Percentiles rank a stretch among this genome's conserved stretches.
Conservation (phyloP, 2,113 vertebrate genomes). For the Neodontobutis hainanensis region DNA sequence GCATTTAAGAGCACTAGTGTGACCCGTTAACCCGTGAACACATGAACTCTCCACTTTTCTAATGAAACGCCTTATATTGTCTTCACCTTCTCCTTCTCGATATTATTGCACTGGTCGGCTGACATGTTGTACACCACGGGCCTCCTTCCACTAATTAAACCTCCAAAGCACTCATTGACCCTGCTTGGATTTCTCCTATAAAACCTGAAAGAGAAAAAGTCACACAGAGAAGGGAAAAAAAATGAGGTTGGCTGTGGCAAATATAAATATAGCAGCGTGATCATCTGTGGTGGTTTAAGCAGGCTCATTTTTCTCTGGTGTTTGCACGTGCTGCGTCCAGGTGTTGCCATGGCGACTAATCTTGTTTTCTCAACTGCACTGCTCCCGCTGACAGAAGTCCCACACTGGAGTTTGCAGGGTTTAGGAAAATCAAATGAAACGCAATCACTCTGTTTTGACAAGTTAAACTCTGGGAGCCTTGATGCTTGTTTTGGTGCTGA, state of each 20-base stretch:
- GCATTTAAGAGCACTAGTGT: background rate
- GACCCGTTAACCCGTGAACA: background rate
- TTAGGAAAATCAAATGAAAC: constrained; percentile 61
- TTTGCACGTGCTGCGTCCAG: constrained; percentile 59
- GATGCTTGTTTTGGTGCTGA: constrained; percentile 31
- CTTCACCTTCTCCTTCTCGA: constrained; percentile 29
- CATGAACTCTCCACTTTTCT: constrained; percentile 41
- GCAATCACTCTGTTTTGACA: constrained; percentile 57
- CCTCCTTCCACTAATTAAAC: constrained; percentile 47
- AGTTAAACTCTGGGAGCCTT: constrained; percentile 32
- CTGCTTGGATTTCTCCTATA: constrained; percentile 45
- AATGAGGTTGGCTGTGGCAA: constrained; percentile 38
- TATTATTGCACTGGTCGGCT: constrained; percentile 39
- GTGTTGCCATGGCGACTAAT: constrained; percentile 72
- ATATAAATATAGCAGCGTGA: constrained; percentile 69
- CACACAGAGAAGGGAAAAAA: constrained; percentile 38
- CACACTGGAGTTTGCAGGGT: constrained; percentile 50
- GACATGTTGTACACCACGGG: constrained; percentile 25
- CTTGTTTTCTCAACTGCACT: constrained; percentile 64
- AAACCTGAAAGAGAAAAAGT: constrained; percentile 36
- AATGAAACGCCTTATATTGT: constrained; percentile 61
- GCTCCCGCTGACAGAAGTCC: constrained; percentile 52
- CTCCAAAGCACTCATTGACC: constrained; percentile 36
- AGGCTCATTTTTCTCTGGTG: constrained; percentile 49
- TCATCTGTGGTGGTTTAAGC: constrained; percentile 59